Evolutionary conservation across 2,797 vertebrate species (phyloP).

Genomic region (Centroberyx gerrardi): DNA sequence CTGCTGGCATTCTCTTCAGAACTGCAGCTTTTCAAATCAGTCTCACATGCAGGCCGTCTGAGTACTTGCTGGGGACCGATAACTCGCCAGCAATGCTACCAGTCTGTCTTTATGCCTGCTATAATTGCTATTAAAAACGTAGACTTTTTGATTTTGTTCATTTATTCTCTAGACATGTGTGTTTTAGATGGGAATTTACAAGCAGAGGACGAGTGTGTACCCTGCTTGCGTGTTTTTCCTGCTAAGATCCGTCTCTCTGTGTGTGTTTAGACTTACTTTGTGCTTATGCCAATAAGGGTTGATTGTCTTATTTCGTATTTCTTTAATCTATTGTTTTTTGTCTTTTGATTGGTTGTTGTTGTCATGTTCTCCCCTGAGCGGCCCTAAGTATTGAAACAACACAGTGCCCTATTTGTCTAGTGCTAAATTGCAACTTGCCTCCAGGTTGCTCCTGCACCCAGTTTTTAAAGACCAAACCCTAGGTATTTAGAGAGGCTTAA

Average conservation of each 20-base stretch:
- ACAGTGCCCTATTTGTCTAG: conserved; percentile 46
- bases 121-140: not conserved
- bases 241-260: no score
- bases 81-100: not conserved
- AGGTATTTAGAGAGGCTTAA: conserved; percentile 66
- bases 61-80: not conserved
- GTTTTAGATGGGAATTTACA: no score
- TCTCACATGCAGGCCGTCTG: not conserved
- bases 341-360: conserved; percentile 5
- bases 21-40: not conserved
- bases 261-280: no score
- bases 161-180: no score
- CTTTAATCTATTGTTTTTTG: not conserved
- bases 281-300: no score
- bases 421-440: conserved; percentile 47
- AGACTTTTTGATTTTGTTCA: no score
- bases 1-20: not conserved
- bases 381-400: conserved; percentile 7
- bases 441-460: conserved; percentile 47
- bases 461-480: conserved; percentile 49
- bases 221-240: no score
- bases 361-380: not conserved
- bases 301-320: not conserved
- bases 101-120: not conserved
- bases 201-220: no score